phyloP scores from a whole-genome alignment of 2,113 vertebrate species.

The Epinephelus fuscoguttatus region DNA sequence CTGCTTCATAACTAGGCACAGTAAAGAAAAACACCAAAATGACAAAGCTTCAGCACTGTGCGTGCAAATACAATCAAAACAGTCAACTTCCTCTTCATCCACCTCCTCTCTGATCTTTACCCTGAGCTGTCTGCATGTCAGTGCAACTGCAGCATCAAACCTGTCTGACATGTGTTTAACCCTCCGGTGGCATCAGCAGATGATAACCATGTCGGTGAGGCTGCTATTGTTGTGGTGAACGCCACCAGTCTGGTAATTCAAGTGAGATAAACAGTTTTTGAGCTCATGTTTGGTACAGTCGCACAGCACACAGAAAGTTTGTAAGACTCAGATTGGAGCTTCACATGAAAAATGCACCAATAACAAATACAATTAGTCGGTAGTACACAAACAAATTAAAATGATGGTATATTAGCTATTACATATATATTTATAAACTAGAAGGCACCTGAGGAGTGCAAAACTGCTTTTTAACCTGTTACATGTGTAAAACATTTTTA shows the following conservation, averaged over 20 bases:
- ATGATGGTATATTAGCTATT: not conserved
- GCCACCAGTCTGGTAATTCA: not conserved
- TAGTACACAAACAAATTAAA: conserved; percentile 30
- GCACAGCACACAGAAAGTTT: conserved; percentile 15
- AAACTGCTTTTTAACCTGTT: not conserved
- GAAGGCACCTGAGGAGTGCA: conserved; percentile 13
- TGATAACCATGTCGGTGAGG: not conserved
- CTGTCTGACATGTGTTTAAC: not conserved
- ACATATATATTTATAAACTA: not conserved
- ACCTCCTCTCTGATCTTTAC: conserved; percentile 1
- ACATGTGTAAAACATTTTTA: not conserved
- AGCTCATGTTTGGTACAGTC: not conserved
- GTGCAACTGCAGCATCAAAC: conserved; percentile 12
- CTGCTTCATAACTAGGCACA: conserved; percentile 14
- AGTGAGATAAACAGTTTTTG: not conserved
- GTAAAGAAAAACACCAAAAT: conserved; percentile 19
- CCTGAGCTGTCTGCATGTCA: conserved; percentile 4
- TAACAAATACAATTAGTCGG: conserved; percentile 67
- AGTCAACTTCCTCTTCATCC: not conserved
- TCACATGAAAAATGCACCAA: conserved; percentile 36
- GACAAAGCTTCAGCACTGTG: not conserved
- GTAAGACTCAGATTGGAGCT: conserved; percentile 24
- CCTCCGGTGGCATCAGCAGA: not conserved
- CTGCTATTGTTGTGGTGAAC: not conserved
- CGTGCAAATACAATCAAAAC: conserved; percentile 43